phyloP scores from a whole-genome alignment of 1,140 invertebrate genomes.

The Copidosoma floridanum region DNA sequence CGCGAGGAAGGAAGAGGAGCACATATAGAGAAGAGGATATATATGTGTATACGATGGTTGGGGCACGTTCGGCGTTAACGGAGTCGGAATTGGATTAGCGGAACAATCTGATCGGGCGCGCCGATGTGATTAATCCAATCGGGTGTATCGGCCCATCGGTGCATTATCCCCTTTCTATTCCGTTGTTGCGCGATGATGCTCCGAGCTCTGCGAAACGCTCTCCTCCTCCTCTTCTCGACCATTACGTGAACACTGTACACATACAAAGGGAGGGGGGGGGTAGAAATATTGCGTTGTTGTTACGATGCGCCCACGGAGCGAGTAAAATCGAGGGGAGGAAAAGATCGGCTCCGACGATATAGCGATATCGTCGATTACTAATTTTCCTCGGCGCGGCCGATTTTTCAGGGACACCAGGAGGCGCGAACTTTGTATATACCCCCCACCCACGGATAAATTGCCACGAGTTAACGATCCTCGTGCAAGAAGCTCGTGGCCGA shows the following conservation, averaged over 20 bases:
- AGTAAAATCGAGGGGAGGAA: too few species aligned
- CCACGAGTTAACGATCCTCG: conserved; percentile 4
- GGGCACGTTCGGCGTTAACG: conserved; percentile 24
- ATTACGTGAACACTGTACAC: too few species aligned
- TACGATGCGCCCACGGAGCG: too few species aligned
- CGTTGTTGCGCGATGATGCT: too few species aligned
- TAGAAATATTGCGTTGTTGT: conserved; percentile 7
- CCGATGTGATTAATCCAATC: conserved; percentile 38
- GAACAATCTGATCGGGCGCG: conserved; percentile 35
- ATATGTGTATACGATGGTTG: too few species aligned
- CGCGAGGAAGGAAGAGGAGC: not conserved
- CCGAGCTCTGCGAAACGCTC: too few species aligned
- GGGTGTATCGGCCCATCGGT: conserved; percentile 26
- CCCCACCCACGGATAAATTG: not conserved
- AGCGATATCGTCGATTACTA: conserved; percentile 23
- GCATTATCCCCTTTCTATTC: too few species aligned
- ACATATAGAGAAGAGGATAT: too few species aligned
- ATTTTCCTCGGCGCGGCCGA: conserved; percentile 4
- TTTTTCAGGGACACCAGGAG: conserved; percentile 12
- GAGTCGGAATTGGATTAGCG: conserved; percentile 48
- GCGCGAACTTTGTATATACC: too few species aligned
- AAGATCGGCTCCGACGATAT: too few species aligned
- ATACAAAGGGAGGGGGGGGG: not conserved
- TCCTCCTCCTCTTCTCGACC: too few species aligned
- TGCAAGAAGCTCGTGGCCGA: not conserved